These are phyloP conservation scores for Cryptosula pallasiana DNA, from an alignment of 2,888 invertebrate species.

Conservation along the genomic window DNA sequence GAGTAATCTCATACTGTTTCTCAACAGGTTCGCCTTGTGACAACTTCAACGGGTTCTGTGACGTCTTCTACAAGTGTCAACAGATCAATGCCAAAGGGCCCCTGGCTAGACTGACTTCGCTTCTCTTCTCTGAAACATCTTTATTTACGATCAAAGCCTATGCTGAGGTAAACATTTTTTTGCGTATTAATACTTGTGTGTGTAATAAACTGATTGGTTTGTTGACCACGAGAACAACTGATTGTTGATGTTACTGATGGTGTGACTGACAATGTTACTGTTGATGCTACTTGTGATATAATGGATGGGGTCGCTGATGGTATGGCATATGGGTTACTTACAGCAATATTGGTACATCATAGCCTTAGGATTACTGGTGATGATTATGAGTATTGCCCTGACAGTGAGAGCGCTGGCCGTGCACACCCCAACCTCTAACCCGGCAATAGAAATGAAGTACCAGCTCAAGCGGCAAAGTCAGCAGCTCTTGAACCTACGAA, in stretches of 20 bases:
- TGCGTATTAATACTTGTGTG: not conserved
- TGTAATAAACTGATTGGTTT: too few species aligned
- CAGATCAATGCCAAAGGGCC: constrained; percentile 58
- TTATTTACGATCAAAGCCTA: not conserved
- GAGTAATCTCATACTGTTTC: too few species aligned
- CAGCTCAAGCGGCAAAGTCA: not conserved
- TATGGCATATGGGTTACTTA: too few species aligned
- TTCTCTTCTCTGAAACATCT: not conserved
- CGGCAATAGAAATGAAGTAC: not conserved
- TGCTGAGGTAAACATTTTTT: not conserved
- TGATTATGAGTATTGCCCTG: not conserved
- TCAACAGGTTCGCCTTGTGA: constrained; percentile 87
- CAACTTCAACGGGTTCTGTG: constrained; percentile 94
- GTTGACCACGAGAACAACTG: too few species aligned
- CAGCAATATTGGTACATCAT: not conserved
- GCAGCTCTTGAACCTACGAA: not conserved
- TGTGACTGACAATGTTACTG: too few species aligned
- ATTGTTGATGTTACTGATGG: too few species aligned
- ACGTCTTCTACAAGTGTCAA: constrained; percentile 94
- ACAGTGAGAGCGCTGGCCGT: not conserved
- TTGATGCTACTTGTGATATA: too few species aligned
- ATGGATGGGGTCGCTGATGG: too few species aligned
- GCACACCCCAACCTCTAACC: not conserved
- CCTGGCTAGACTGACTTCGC: not conserved
- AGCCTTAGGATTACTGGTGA: not conserved